These are phyloP conservation scores for Apotomis capreana DNA, from an alignment of 2,888 invertebrate genomes.

Conservation along the genomic window DNA sequence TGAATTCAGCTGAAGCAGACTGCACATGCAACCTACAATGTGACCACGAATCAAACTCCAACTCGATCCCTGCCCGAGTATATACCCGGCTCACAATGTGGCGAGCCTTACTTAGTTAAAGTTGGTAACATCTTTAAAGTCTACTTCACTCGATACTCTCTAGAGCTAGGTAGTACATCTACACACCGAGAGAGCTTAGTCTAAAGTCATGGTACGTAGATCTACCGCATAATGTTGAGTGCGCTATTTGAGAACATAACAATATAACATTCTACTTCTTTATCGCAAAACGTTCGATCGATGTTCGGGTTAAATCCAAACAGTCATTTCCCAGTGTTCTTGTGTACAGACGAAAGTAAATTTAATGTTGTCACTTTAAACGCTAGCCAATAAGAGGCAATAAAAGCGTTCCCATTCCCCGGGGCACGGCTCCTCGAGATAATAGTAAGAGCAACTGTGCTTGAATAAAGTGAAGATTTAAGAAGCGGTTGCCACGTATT, in stretches of 20 bases:
- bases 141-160: constrained; percentile 1
- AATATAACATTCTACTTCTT: neutral
- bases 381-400: constrained; percentile 65
- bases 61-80: constrained; percentile 49
- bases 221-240: neutral
- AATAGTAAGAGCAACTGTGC: constrained; percentile 55
- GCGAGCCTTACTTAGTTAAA: constrained; percentile 56
- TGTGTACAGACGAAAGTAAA: constrained; percentile 45
- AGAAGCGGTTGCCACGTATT: constrained; percentile 56
- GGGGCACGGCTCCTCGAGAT: constrained; percentile 51
- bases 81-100: constrained; percentile 43
- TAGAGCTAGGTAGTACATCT: neutral
- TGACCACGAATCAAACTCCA: constrained; percentile 57
- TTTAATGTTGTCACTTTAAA: constrained; percentile 67
- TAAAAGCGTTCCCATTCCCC: constrained; percentile 63
- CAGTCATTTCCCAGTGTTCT: constrained; percentile 21
- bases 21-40: constrained; percentile 6
- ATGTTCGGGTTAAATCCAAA: neutral
- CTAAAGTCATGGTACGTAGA: neutral
- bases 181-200: neutral
- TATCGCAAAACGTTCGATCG: neutral
- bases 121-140: constrained; percentile 35
- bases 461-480: constrained; percentile 65
- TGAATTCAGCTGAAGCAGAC: constrained; percentile 55
- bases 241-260: neutral